Evolutionary conservation across 2,797 vertebrate species (phyloP).

Genomic region (Psittacula derbiana): DNA sequence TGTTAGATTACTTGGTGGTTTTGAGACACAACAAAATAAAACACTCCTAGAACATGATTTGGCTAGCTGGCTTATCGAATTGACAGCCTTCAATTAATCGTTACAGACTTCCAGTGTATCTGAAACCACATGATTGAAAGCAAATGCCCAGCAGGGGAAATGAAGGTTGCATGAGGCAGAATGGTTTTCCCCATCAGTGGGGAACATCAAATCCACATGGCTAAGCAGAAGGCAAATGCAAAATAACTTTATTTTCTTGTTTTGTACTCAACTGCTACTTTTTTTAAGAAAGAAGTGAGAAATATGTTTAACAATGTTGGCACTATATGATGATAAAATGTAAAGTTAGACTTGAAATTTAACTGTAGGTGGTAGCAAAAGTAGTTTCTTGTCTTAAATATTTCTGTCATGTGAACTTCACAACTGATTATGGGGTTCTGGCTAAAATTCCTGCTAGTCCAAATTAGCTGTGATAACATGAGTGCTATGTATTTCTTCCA

Average conservation of each 20-base stretch:
- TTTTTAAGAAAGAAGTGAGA: background rate
- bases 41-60: background rate
- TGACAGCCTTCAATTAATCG: constrained; percentile 4
- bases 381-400: constrained; percentile 47
- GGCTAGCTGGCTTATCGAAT: background rate
- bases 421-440: constrained; percentile 43
- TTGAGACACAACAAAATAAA: background rate
- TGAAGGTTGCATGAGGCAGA: background rate
- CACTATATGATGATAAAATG: background rate
- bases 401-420: background rate
- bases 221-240: background rate
- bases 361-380: constrained; percentile 65
- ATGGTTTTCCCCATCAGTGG: constrained; percentile 7
- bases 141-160: constrained; percentile 51
- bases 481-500: background rate
- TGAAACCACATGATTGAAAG: constrained; percentile 47
- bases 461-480: background rate
- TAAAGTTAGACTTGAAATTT: constrained; percentile 19
- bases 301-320: background rate
- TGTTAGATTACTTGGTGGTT: background rate
- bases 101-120: background rate
- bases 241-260: background rate
- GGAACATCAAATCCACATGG: background rate
- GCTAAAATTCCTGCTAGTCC: constrained; percentile 67
- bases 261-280: background rate